phyloP scores from a whole-genome alignment of 1,140 invertebrate genomes.

The Drosophila baimaii region DNA sequence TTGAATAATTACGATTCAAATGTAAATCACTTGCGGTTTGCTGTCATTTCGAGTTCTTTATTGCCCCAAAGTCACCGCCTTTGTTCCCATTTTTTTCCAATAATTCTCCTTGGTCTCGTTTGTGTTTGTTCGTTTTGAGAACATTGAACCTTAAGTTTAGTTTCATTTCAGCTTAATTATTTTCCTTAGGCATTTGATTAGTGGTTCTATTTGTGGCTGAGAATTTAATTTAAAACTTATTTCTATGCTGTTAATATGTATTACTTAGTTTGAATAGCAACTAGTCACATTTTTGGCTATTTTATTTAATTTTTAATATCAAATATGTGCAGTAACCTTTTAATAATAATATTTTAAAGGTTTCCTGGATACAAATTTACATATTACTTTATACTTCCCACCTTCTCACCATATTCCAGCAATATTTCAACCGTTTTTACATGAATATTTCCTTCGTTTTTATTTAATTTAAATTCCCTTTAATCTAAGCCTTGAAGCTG shows the following conservation, averaged over 20 bases:
- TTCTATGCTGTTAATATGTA: no score
- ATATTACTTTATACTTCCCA: no score
- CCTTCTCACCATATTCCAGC: no score
- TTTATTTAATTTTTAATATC: background rate
- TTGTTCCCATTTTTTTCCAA: slow-evolving; percentile 24
- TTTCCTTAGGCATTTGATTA: background rate
- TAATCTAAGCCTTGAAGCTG: background rate
- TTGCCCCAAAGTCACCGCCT: background rate
- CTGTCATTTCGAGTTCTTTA: slow-evolving; percentile 4
- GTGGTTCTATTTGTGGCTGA: no score
- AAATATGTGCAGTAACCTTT: no score
- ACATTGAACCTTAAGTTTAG: background rate
- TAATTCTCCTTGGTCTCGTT: slow-evolving; percentile 1
- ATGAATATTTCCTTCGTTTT: background rate
- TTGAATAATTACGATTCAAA: slow-evolving; percentile 37
- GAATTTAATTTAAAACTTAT: no score
- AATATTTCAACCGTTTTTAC: background rate
- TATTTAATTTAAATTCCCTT: background rate
- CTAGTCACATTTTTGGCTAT: background rate
- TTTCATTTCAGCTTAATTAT: background rate
- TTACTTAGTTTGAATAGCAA: no score
- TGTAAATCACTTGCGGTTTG: slow-evolving; percentile 28
- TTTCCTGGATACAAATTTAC: no score
- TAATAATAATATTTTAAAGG: background rate
- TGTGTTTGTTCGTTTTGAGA: background rate